Conservation (phyloP, 2,888 invertebrate species). For the Diadegma fenestrale region DNA sequence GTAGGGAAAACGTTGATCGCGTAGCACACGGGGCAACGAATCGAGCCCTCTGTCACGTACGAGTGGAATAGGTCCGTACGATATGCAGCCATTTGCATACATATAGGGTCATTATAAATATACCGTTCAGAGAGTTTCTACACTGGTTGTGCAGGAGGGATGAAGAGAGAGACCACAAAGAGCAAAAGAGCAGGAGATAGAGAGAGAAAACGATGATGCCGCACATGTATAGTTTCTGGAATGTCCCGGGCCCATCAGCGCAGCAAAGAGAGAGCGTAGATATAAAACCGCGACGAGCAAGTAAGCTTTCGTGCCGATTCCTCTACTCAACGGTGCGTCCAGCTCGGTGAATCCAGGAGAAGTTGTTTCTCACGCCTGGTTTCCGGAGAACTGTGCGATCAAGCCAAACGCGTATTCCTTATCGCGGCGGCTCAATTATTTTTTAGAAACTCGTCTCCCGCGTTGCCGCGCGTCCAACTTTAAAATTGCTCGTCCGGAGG, state of each 20-base stretch:
- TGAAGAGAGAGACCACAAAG: not conserved
- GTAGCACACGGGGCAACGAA: constrained; percentile 67
- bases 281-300: constrained; percentile 33
- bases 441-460: constrained; percentile 66
- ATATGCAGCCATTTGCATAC: constrained; percentile 85
- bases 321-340: constrained; percentile 39
- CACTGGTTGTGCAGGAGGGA: constrained; percentile 27
- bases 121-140: constrained; percentile 74
- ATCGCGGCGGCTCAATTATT: constrained; percentile 74
- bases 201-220: constrained; percentile 38
- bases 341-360: constrained; percentile 53
- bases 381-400: constrained; percentile 79
- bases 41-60: constrained; percentile 81
- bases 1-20: constrained; percentile 55
- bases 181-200: constrained; percentile 29
- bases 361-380: constrained; percentile 15
- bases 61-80: constrained; percentile 82
- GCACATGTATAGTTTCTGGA: constrained; percentile 78
- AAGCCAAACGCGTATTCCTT: constrained; percentile 83
- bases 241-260: constrained; percentile 80
- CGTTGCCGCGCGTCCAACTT: constrained; percentile 29
- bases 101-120: constrained; percentile 85
- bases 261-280: constrained; percentile 60
- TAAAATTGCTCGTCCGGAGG: constrained; percentile 7
- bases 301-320: constrained; percentile 39